phyloP scores from a whole-genome alignment of 2,888 invertebrate genomes.

The Mallateleia sp. region DNA sequence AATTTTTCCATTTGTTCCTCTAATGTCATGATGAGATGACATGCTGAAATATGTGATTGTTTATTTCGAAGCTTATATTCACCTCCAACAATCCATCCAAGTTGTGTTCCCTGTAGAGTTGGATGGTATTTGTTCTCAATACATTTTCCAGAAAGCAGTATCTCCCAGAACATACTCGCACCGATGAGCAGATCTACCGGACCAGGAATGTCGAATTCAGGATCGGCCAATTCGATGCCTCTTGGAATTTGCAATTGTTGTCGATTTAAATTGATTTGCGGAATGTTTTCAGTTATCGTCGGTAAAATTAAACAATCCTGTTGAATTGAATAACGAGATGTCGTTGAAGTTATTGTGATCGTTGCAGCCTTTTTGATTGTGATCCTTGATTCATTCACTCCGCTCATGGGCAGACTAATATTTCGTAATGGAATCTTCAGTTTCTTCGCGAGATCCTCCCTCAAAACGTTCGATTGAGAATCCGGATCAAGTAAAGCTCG shows the following conservation, averaged over 20 bases:
- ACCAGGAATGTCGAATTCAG: not conserved
- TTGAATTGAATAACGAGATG: not conserved
- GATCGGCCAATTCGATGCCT: conserved; percentile 6
- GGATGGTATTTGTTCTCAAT: not conserved
- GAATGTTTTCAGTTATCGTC: conserved; percentile 14
- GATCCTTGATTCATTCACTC: not conserved
- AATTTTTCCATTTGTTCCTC: not conserved
- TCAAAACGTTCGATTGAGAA: conserved; percentile 17
- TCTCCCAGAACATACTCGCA: not conserved
- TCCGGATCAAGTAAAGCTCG: conserved; percentile 13
- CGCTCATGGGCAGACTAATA: not conserved
- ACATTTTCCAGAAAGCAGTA: not conserved
- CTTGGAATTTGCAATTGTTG: not conserved
- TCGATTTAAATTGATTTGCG: not conserved
- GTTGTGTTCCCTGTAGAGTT: not conserved
- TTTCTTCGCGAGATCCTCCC: not conserved
- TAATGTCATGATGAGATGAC: not conserved
- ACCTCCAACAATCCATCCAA: not conserved
- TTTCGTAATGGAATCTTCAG: not conserved
- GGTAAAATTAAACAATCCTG: not conserved
- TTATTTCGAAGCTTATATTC: not conserved
- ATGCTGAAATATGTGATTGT: not conserved
- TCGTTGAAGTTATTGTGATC: not conserved
- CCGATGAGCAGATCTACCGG: not conserved
- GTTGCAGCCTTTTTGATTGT: not conserved